phyloP scores from a whole-genome alignment of 2,113 vertebrate genomes.

The Physeter macrocephalus region DNA sequence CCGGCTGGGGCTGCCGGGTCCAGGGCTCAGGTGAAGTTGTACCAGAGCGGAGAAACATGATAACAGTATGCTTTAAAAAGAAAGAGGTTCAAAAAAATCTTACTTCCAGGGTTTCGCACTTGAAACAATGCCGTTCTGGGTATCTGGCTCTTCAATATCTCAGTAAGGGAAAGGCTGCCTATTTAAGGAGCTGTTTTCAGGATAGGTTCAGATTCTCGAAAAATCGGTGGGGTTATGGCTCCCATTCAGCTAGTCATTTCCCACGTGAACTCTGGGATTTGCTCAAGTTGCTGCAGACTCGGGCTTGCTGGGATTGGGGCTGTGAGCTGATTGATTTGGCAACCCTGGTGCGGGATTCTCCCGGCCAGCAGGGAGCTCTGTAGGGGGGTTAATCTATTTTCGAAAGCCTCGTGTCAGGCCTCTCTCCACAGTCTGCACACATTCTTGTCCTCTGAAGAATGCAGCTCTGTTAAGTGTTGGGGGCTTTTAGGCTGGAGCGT shows the following conservation, averaged over 20 bases:
- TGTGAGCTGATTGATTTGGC: not conserved
- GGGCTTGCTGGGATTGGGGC: not conserved
- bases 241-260: not conserved
- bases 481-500: not conserved
- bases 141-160: not conserved
- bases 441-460: slow-evolving; percentile 19
- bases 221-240: not conserved
- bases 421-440: not conserved
- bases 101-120: not conserved
- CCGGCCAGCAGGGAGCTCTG: not conserved
- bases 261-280: not conserved
- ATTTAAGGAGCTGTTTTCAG: not conserved
- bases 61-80: not conserved
- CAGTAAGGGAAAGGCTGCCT: not conserved
- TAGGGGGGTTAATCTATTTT: not conserved
- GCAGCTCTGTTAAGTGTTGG: not conserved
- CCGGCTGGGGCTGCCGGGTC: not conserved
- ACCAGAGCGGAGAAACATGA: not conserved
- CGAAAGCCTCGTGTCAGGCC: not conserved
- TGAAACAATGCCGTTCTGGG: not conserved
- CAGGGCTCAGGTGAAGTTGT: not conserved
- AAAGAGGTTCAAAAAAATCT: not conserved
- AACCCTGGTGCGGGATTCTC: not conserved
- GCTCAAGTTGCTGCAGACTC: not conserved
- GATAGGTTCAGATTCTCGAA: not conserved